Percentiles rank a stretch among this genome's conserved stretches.
phyloP scores from a whole-genome alignment of 2,113 vertebrate species.

The Nothocercus julius region DNA sequence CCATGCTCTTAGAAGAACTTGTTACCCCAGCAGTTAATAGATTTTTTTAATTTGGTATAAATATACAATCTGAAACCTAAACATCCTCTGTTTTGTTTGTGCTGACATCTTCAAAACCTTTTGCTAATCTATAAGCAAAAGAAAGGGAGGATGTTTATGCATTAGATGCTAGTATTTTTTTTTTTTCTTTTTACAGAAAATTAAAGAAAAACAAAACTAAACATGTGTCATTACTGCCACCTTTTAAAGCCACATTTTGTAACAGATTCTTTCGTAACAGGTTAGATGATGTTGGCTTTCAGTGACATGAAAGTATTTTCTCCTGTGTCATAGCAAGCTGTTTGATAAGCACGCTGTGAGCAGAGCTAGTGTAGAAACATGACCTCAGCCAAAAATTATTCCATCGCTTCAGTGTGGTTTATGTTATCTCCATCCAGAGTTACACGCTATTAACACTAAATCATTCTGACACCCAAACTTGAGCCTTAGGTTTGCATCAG shows the following conservation, averaged over 20 bases:
- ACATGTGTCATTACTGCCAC: not conserved
- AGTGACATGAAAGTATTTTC: not conserved
- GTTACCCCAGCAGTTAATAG: not conserved
- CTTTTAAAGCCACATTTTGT: not conserved
- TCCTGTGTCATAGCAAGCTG: not conserved
- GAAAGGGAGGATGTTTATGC: not conserved
- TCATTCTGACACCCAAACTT: not conserved
- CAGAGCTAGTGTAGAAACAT: not conserved
- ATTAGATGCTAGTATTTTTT: not conserved
- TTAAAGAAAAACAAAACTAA: accelerated
- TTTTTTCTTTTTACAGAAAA: too few relatives aligned
- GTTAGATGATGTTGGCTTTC: not conserved
- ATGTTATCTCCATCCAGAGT: not conserved
- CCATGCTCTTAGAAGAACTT: not conserved
- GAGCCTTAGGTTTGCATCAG: not conserved
- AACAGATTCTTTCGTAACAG: not conserved
- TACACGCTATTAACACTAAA: not conserved
- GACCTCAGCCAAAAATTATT: not conserved
- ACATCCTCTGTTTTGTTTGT: not conserved
- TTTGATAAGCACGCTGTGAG: not conserved
- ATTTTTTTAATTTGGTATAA: conserved; percentile 1
- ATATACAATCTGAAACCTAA: not conserved
- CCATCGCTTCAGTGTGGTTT: not conserved
- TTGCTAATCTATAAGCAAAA: not conserved
- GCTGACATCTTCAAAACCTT: not conserved